Base-by-base conservation (phyloP, 2,797 vertebrate genomes). In the Rhinatrema bivittatum region DNA sequence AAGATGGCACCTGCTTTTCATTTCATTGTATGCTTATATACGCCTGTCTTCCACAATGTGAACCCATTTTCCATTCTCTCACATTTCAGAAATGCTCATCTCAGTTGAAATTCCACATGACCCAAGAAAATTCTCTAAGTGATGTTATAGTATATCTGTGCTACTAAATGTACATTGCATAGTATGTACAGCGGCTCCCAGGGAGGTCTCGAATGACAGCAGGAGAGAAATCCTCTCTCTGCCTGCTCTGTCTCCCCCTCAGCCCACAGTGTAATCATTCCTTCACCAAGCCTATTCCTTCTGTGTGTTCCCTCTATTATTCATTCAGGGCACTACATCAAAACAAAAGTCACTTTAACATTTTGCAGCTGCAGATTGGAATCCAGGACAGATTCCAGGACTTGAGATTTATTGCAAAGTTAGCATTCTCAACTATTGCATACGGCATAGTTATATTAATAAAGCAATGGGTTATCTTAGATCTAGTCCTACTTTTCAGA, bases 381-480 rank as follows among this genome's bases (percentile, higher is more conserved):
- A 5, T 5, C 6, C 26, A 16, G 6, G 15, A 11, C 11, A 3
- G 5, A 8, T 22, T 5, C n/a, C 7, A n/a, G 5, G 2, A 7
- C n/a, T 9, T 27, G 16, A 7, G 6, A 18, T 10, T 17, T 7
- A 20, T 20, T 35, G 14, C 10, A 24, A 16, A 10, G 17, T 24
- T 11, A 21, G 22, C 12, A 12, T 36, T 6, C 17, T 17, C 14
- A 10, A 17, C 12, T 13, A 20, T 6, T 25, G 20, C 35, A 20
- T 10, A 20, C 16, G 13, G 13, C 52, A 35, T 53, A 39, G 52
- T 36, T 45, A 40, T 30, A 18, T 36, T 21, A 6, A 13, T 39
- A 49, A 68, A 57, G 41, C 37, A 68, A 39, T 64, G 32, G 52
- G 50, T 68, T 54, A 60, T 65, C 57, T 43, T 21, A 13, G 9